These are phyloP conservation scores for Cecropterus lyciades DNA, from an alignment of 1,140 invertebrate species.

Conservation along the genomic window DNA sequence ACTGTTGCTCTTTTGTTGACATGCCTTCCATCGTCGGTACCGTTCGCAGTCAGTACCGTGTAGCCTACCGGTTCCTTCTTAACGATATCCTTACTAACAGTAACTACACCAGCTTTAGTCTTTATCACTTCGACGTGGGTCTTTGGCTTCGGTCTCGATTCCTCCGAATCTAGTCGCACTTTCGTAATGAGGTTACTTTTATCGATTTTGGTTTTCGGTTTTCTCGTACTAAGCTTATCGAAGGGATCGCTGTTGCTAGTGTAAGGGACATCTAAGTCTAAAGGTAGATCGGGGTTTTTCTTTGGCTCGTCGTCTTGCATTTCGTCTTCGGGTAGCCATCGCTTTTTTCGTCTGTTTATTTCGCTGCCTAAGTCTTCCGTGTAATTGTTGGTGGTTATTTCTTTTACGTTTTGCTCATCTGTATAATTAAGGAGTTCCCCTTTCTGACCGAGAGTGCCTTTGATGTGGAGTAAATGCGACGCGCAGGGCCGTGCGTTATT, in stretches of 20 bases:
- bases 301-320: conserved; percentile 83
- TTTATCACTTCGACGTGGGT: conserved; percentile 87
- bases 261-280: conserved; percentile 86
- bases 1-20: conserved; percentile 90
- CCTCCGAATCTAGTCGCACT: conserved; percentile 80
- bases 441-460: conserved; percentile 66
- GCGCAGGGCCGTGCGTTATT: conserved; percentile 77
- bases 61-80: conserved; percentile 80
- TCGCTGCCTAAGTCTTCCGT: conserved; percentile 66
- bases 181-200: conserved; percentile 81
- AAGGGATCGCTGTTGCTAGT: conserved; percentile 85
- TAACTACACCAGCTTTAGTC: conserved; percentile 85
- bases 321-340: conserved; percentile 84
- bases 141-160: conserved; percentile 86
- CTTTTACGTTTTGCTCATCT: conserved; percentile 50
- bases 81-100: conserved; percentile 78
- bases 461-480: conserved; percentile 85
- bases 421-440: conserved; percentile 75
- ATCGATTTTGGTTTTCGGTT: conserved; percentile 81
- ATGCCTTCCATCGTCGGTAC: conserved; percentile 85
- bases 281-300: conserved; percentile 85
- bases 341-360: conserved; percentile 75
- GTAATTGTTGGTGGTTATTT: conserved; percentile 54
- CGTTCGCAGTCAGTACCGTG: conserved; percentile 82
- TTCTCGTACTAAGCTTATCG: conserved; percentile 76